Base-by-base conservation (phyloP, 2,113 vertebrate species). In the Lophura nycthemera region DNA sequence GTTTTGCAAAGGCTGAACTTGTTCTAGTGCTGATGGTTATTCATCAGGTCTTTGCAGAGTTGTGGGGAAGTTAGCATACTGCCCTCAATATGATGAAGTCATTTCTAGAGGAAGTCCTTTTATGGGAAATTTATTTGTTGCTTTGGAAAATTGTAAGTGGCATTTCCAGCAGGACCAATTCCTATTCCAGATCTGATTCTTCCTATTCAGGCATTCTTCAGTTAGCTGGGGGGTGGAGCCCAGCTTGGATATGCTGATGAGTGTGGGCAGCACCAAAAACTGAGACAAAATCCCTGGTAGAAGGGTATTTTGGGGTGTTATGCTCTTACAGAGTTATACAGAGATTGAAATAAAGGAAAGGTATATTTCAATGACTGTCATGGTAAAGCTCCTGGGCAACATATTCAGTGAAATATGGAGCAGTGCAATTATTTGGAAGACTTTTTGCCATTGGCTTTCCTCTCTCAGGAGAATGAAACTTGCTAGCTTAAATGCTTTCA, bases 61-160 rank as follows among this genome's bases (percentile, higher is more conserved):
- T 91, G 42, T 77, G 50, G 56, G 36, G 57, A 90, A 32, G 22
- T 20, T 74, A 43, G 10, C 24, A 19, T 64, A 21, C 42, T 59
- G 17, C 32, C 22, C 52, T 91, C 48, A 69, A 7, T 34, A 36
- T 61, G 57, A 9, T 81, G 42, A 90, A 78, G 40, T 88, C 2
- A 90, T 86, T 86, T 91, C 69, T 59, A 86, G 48, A 82, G 91
- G 88, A 97, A 95, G 48, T 91, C 73, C 69, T 81, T 91, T 36
- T 83, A 75, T 34, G 69, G 69, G 30, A 8, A 59, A 32, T 79
- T 87, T 79, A 27, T 72, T 75, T 19, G 60, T 72, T 75, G 47
- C 34, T 95, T 64, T 86, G 18, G 40, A 92, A 88, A 19, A 20
- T 27, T 96, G 81, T 73, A 81, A 72, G 88, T 30, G 32, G 12